These are phyloP conservation scores for Ips typographus DNA, from an alignment of 1,140 invertebrate genomes.

Conservation along the genomic window DNA sequence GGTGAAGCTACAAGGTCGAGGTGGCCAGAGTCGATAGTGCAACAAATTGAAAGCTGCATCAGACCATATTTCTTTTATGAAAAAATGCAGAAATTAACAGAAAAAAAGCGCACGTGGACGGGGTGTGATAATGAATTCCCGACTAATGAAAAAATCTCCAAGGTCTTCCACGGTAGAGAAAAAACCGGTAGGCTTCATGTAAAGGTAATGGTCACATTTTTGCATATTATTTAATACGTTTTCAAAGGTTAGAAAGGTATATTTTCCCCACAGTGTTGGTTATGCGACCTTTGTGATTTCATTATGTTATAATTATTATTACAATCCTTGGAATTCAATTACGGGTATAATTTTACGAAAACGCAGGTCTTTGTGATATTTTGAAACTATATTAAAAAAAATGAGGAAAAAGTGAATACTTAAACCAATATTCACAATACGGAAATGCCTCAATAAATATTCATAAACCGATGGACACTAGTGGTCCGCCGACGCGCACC, in stretches of 20 bases:
- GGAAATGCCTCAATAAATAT: background rate
- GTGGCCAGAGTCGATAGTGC: background rate
- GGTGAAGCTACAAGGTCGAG: too few relatives aligned
- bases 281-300: too few relatives aligned
- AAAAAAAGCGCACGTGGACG: background rate
- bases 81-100: background rate
- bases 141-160: background rate
- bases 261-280: too few relatives aligned
- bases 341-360: too few relatives aligned
- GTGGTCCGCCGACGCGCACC: slow-evolving; percentile 9
- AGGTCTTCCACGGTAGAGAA: background rate
- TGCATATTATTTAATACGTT: background rate
- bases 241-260: background rate
- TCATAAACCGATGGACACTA: background rate
- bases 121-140: background rate
- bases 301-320: too few relatives aligned
- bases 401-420: too few relatives aligned
- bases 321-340: too few relatives aligned
- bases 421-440: background rate
- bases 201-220: background rate
- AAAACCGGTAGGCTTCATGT: background rate
- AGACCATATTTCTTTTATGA: background rate
- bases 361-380: too few relatives aligned
- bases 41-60: slow-evolving; percentile 5
- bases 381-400: too few relatives aligned